Evolutionary conservation across 2,797 vertebrate species (phyloP).

Genomic region (Picus viridis): DNA sequence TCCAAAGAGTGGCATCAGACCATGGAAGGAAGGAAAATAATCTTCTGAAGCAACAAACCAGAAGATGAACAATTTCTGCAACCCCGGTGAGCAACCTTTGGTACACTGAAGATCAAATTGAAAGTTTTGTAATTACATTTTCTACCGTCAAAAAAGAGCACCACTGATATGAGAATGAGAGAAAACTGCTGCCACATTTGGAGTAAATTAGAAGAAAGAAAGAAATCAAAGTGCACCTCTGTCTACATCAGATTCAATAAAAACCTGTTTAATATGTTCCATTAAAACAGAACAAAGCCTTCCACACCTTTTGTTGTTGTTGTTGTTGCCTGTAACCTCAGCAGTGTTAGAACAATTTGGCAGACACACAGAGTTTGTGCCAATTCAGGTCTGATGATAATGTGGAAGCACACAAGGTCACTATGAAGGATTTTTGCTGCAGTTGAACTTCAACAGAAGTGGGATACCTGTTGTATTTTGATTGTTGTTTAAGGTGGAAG

Average conservation of each 20-base stretch:
- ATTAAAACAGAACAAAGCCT: slow-evolving; percentile 42
- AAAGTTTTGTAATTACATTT: slow-evolving; percentile 30
- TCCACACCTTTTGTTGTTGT: background rate
- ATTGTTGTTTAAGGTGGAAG: background rate
- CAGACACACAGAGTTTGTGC: background rate
- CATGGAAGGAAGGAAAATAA: background rate
- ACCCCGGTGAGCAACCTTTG: background rate
- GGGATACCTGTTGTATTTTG: background rate
- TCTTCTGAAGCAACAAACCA: background rate
- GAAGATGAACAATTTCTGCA: background rate
- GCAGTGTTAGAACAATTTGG: slow-evolving; percentile 5
- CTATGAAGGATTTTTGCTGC: background rate
- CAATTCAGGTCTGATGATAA: background rate
- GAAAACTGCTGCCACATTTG: background rate
- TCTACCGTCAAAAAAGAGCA: slow-evolving; percentile 22
- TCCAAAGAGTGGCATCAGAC: background rate
- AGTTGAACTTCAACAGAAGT: background rate
- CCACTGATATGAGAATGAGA: slow-evolving; percentile 1
- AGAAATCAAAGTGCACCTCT: background rate
- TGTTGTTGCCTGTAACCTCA: background rate
- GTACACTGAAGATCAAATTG: background rate
- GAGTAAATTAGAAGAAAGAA: slow-evolving; percentile 15
- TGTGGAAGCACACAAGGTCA: background rate
- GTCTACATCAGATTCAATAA: slow-evolving; percentile 7
- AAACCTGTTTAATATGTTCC: slow-evolving; percentile 31